Percentiles rank a stretch among this genome's conserved stretches.
Evolutionary conservation across 2,113 vertebrate genomes (phyloP).

Genomic region (Chinchilla lanigera): DNA sequence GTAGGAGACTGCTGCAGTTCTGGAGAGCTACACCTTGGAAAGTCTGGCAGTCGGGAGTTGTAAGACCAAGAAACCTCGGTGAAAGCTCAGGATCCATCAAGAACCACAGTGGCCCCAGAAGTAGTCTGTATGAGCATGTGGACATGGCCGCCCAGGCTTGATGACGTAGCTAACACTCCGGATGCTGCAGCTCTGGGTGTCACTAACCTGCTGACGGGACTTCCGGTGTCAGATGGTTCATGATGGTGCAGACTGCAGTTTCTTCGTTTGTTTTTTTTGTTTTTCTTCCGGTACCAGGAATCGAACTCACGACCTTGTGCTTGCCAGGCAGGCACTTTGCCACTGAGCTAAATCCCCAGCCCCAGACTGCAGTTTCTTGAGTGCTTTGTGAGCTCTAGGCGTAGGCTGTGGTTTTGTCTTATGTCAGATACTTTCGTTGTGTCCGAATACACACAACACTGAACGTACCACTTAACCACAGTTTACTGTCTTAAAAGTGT

Average conservation of each 20-base stretch:
- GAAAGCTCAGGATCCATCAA: neutral
- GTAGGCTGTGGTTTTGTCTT: neutral
- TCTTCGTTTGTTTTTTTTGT: too few species aligned
- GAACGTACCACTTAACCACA: too few species aligned
- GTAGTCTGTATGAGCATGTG: accelerated
- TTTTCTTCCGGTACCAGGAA: too few species aligned
- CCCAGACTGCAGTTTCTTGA: too few species aligned
- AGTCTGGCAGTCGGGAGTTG: accelerated
- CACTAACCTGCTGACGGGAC: accelerated
- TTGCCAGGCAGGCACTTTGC: too few species aligned
- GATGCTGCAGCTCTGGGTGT: accelerated
- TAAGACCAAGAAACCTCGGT: neutral
- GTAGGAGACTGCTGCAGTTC: neutral
- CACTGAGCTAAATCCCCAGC: too few species aligned
- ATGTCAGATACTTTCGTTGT: neutral
- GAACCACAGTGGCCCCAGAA: accelerated
- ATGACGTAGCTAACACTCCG: accelerated
- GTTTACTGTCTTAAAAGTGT: neutral
- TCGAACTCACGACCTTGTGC: too few species aligned
- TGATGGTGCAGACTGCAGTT: accelerated
- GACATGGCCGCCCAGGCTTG: accelerated
- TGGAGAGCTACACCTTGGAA: neutral
- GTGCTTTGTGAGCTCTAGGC: accelerated
- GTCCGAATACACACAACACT: neutral
- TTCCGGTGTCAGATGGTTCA: neutral